Evolutionary conservation across 2,797 vertebrate genomes (phyloP), one percentile per base, ranked within the genome.

Genomic region (Moxostoma hubbsi): DNA sequence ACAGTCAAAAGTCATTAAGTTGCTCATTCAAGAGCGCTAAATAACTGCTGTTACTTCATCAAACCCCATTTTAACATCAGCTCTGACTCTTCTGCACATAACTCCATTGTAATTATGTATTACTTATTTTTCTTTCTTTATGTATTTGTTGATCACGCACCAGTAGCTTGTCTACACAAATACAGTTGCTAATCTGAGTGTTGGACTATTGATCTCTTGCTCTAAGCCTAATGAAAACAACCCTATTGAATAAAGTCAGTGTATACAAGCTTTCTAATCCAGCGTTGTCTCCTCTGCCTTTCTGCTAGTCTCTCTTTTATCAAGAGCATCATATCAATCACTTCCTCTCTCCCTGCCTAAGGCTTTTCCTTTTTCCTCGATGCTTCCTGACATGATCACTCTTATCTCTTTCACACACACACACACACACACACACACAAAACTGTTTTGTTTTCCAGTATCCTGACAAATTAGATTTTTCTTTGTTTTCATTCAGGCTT

Each of bases 191-290:
- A 43, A 80, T 73, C 81, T 57, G 12, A 53, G 67, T 71, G 61
- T 71, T 82, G 71, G 84, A 57, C 83, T 86, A 86, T 84, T 82
- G 81, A 90, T 90, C 81, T 65, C 9, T 61, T 54, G 46, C 78
- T 82, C 80, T 81, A 84, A 81, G 70, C 85, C 86, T 85, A 86
- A 89, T 80, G 76, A 85, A 81, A 79, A 75, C 65, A 68, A 59
- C 59, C 16, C 8, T 74, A 73, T 59, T 68, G 83, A 88, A 83
- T 5, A 18, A 51, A 77, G 24, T 16, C 47, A 12, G 36, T 46
- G 36, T 24, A 36, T 24, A 24, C 57, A 70, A 62, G 11, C 15
- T 36, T 47, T 75, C 47, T 50, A 50, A 62, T 65, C 51, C n/a
- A n/a, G 15, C 46, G 47, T 16, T 45, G 53, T 15, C 61, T 46